Base-by-base conservation (phyloP, 37 sponge, comb jelly and placozoan species). In the Oopsacas minuta region DNA sequence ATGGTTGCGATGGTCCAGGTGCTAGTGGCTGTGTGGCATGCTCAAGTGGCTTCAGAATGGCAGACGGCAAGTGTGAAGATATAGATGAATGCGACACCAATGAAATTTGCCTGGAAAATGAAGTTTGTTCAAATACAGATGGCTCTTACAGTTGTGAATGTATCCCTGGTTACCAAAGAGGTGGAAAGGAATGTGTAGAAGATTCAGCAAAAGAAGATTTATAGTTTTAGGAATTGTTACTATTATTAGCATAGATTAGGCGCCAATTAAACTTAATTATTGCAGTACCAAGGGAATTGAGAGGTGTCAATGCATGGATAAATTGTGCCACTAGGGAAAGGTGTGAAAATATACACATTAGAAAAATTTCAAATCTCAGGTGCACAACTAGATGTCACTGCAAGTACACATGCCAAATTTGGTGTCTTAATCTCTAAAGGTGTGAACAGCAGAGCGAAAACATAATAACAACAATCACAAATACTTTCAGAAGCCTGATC, bases 11-110 rank as follows among this genome's bases (percentile, higher is more conserved):
- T 12, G 75, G 75, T 3, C 75, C 75, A 61, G 75, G 75, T 61
- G 75, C 7, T 61, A 61, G 75, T 61, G 75, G 75, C 75, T 61
- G 75, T 61, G 75, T 61, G 75, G 75, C 20, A n/a, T 61, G 75
- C 30, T 34, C 3, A 61, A 61, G 75, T 61, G 75, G 75, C 28
- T 61, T 61, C 75, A 12, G 7, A 61, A 61, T 61, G 75, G 20
- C 75, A 61, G 75, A 10, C 1, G 75, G 22, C 3, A 61, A 12
- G 30, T 61, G 75, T 61, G 75, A 61, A 61, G 75, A 61, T 61
- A 61, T 61, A 10, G 30, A 61, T 12, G 75, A 61, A n/a, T 61
- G 75, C 28, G 75, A 12, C 5, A 25, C 30, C 1, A 3, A 25
- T 20, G 22, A 3, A 7, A 25, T 25, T n/a, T 61, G 75, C 30